Conservation (phyloP, 2,113 vertebrate species). For the Hemiscyllium ocellatum region DNA sequence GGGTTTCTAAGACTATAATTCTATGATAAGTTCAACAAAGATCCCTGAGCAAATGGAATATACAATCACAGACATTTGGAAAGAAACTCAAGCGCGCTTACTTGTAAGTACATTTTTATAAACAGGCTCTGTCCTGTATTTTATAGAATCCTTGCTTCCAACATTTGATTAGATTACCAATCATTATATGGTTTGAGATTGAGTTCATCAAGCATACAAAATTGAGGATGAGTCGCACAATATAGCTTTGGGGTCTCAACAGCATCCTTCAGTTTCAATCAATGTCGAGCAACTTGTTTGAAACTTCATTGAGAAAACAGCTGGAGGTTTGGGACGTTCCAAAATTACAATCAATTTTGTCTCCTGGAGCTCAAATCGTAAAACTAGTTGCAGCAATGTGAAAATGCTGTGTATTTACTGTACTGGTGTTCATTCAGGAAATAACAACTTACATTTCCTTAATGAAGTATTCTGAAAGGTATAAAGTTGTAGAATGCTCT, state of each 20-base stretch:
- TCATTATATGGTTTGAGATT: constrained; percentile 42
- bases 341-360: constrained; percentile 33
- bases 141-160: neutral
- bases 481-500: constrained; percentile 14
- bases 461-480: constrained; percentile 21
- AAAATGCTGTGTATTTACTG: constrained; percentile 16
- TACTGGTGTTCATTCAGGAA: constrained; percentile 5
- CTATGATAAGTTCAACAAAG: neutral
- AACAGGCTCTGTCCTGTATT: neutral
- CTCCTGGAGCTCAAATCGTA: constrained; percentile 19
- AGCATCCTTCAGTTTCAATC: constrained; percentile 58
- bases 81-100: neutral
- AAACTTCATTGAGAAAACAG: constrained; percentile 58
- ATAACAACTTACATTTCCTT: constrained; percentile 12
- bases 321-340: constrained; percentile 48
- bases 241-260: constrained; percentile 52
- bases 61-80: neutral
- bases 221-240: constrained; percentile 50
- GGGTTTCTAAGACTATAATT: no score
- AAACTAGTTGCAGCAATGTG: constrained; percentile 5
- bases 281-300: constrained; percentile 52
- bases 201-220: constrained; percentile 52
- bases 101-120: neutral
- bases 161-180: neutral
- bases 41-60: neutral